These are phyloP conservation scores for Cochlearius cochlearius DNA, from an alignment of 2,113 vertebrate genomes.

Conservation along the genomic window DNA sequence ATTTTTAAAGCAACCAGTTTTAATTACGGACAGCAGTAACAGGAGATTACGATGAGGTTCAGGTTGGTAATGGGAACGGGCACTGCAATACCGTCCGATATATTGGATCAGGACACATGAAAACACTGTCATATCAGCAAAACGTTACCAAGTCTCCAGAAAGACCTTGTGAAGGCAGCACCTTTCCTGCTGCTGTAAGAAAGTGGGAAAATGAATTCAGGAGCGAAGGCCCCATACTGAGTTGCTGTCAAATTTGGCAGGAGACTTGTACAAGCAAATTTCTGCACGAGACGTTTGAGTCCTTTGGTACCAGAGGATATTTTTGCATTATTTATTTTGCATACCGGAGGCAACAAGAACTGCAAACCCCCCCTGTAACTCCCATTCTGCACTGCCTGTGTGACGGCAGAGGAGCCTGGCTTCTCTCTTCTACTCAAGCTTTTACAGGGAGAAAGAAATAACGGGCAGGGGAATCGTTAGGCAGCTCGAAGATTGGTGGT, in stretches of 20 bases:
- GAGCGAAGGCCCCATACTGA: rapidly evolving
- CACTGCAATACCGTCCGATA: rapidly evolving
- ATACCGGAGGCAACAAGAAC: not conserved
- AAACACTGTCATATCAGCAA: rapidly evolving
- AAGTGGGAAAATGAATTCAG: not conserved
- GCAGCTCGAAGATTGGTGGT: rapidly evolving
- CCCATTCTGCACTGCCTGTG: not conserved
- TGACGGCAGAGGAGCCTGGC: not conserved
- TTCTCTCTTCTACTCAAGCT: not conserved
- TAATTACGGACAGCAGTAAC: rapidly evolving
- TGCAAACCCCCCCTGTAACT: not conserved
- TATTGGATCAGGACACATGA: rapidly evolving
- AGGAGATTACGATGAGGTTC: not conserved
- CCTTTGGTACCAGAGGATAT: not conserved
- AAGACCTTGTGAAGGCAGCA: no score
- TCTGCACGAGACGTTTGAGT: rapidly evolving
- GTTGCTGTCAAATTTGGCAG: not conserved
- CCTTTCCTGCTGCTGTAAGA: not conserved
- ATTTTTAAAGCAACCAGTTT: not conserved
- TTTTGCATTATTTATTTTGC: not conserved
- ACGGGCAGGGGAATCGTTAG: rapidly evolving
- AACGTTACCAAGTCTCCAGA: not conserved
- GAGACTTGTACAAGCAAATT: not conserved
- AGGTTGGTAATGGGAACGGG: rapidly evolving
- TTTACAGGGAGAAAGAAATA: not conserved